Base-by-base conservation (phyloP, 2,797 vertebrate species). In the Gymnocypris eckloni region DNA sequence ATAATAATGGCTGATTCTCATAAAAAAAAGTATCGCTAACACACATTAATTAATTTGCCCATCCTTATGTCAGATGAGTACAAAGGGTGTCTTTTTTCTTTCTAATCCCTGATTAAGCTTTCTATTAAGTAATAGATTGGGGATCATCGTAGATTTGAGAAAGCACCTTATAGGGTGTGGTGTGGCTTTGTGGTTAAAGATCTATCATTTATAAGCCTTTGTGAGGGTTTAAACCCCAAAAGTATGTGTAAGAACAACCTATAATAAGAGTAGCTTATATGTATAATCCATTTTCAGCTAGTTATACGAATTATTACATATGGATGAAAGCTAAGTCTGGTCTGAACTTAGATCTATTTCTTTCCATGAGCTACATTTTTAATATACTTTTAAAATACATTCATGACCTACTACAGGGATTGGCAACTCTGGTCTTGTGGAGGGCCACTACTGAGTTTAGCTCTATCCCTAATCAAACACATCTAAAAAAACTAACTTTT, bases 111-210 rank as follows among this genome's bases (percentile, higher is more conserved):
- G 28, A 33, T 9, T 67, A 37, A 37, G 12, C 15, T 67, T 2
- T 61, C 59, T 61, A 3, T 67, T 16, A 50, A 52, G 18, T 54
- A 76, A 20, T 1, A 33, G 48, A 54, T 41, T 83, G 54, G 33
- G 25, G n/a, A 52, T 61, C 2, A 45, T 13, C 61, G 52, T 61
- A 22, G 4, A 22, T 9, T 45, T 45, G 20, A 67, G 56, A 67
- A 15, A 67, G 37, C 33, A 66, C 22, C 9, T 22, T 77, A 66
- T 8, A 78, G 45, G 43, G 72, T 67, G 82, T 61, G 81, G 70
- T 83, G 52, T 77, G 45, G 61, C 28, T 84, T 83, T 66, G 82
- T 83, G 82, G 71, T 75, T 66, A 18, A 66, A 75, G 43, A 66
- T 50, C 20, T 64, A 56, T 50, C 1, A 6, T 82, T 45, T 45